These are phyloP conservation scores for Labeo calbasu DNA, from an alignment of 2,797 vertebrate species.

Conservation along the genomic window DNA sequence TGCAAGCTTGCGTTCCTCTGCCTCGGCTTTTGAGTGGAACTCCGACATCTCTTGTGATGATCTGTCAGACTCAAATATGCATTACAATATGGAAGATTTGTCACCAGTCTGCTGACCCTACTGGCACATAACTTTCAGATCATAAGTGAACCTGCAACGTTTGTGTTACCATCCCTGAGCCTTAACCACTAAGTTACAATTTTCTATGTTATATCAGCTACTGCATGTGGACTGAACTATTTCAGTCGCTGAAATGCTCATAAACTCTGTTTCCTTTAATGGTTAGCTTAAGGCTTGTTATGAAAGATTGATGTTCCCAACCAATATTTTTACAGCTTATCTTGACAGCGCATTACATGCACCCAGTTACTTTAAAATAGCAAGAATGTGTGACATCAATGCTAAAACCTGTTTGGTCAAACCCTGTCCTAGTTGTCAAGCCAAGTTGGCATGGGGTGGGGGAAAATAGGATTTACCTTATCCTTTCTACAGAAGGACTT, in stretches of 20 bases:
- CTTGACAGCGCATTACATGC: neutral
- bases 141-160: neutral
- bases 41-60: neutral
- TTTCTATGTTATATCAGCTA: neutral
- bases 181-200: neutral
- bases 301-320: neutral
- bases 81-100: neutral
- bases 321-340: neutral
- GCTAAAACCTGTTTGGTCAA: conserved; percentile 18
- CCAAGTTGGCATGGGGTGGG: neutral
- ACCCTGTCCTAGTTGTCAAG: conserved; percentile 2
- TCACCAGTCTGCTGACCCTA: neutral
- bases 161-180: neutral
- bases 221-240: neutral
- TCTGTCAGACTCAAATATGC: neutral
- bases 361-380: neutral
- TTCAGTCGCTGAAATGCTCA: neutral
- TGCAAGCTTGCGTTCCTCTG: neutral
- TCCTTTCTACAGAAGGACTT: conserved; percentile 17
- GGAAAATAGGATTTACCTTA: conserved; percentile 22
- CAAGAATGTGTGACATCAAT: conserved; percentile 10
- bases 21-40: neutral
- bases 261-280: neutral
- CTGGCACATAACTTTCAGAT: neutral
- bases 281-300: neutral